These are phyloP conservation scores for Drosophila differens DNA, from an alignment of 2,888 invertebrate genomes.

Conservation along the genomic window DNA sequence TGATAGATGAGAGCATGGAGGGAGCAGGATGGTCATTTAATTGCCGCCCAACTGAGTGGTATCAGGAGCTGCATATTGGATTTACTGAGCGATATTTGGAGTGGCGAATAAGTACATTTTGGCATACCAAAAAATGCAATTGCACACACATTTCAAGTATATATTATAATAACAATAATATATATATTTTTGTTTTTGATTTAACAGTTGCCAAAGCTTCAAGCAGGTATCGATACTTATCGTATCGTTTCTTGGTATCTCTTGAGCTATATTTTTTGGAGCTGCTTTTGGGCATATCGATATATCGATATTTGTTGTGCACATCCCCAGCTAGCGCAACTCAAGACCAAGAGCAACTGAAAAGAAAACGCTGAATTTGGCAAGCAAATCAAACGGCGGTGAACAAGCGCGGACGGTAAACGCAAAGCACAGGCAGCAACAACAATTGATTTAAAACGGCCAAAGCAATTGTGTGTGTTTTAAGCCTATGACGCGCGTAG, in stretches of 20 bases:
- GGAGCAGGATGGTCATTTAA: constrained; percentile 13
- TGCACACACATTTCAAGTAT: no score
- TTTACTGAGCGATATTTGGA: constrained; percentile 22
- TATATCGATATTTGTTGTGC: constrained; percentile 15
- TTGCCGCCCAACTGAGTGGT: constrained; percentile 2
- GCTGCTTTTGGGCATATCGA: constrained; percentile 15
- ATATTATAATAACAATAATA: not conserved
- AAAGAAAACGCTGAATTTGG: constrained; percentile 44
- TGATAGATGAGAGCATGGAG: not conserved
- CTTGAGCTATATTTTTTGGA: not conserved
- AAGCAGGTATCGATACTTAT: constrained; percentile 3
- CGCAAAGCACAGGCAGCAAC: constrained; percentile 30
- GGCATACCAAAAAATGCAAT: not conserved
- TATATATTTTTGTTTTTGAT: not conserved
- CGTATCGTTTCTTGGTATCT: constrained; percentile 7
- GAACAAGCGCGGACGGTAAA: constrained; percentile 54
- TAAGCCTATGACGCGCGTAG: constrained; percentile 17
- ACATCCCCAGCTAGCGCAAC: constrained; percentile 19
- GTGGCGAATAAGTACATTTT: constrained; percentile 12
- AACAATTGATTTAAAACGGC: constrained; percentile 24
- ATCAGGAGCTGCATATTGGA: constrained; percentile 18
- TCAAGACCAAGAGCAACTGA: constrained; percentile 15
- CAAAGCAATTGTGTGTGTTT: constrained; percentile 16
- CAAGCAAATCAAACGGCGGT: constrained; percentile 51
- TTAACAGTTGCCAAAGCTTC: not conserved